Evolutionary conservation across 2,797 vertebrate species (phyloP).

Genomic region (Amniataba percoides): DNA sequence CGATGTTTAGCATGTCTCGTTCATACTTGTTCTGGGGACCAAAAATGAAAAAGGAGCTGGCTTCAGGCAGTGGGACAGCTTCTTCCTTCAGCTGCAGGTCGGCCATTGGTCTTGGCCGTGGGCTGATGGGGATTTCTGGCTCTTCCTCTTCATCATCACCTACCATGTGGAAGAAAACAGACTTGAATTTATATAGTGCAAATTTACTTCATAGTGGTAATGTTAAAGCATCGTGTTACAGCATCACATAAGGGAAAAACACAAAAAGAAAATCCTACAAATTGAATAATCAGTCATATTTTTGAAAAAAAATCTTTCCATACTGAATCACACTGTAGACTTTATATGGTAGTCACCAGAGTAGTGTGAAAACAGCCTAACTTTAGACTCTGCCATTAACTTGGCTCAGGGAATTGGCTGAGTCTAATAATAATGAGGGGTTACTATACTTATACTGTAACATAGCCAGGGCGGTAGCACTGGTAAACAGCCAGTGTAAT

Average conservation of each 20-base stretch:
- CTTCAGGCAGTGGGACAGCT: conserved; percentile 95
- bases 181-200: neutral
- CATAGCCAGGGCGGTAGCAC: conserved; percentile 44
- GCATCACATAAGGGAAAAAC: neutral
- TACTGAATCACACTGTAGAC: conserved; percentile 19
- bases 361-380: conserved; percentile 63
- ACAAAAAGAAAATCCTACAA: neutral
- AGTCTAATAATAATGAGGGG: conserved; percentile 72
- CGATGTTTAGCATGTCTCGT: neutral
- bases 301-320: conserved; percentile 1
- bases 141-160: conserved; percentile 99
- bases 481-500: conserved; percentile 46
- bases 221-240: neutral
- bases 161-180: conserved; percentile 54
- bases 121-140: conserved; percentile 94
- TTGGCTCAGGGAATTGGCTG: conserved; percentile 39
- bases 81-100: conserved; percentile 98
- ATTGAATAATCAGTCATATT: neutral
- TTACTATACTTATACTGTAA: conserved; percentile 72
- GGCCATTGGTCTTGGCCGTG: conserved; percentile 94
- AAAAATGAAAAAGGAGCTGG: conserved; percentile 97
- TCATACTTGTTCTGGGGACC: conserved; percentile 97
- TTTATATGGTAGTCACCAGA: conserved; percentile 67
- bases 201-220: neutral
- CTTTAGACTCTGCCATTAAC: conserved; percentile 67